Percentiles rank a stretch among this genome's conserved stretches.
These are phyloP conservation scores for Sanderia malayensis DNA, from an alignment of 30 jellyfish, hydroid and myxozoan genomes.

Conservation along the genomic window DNA sequence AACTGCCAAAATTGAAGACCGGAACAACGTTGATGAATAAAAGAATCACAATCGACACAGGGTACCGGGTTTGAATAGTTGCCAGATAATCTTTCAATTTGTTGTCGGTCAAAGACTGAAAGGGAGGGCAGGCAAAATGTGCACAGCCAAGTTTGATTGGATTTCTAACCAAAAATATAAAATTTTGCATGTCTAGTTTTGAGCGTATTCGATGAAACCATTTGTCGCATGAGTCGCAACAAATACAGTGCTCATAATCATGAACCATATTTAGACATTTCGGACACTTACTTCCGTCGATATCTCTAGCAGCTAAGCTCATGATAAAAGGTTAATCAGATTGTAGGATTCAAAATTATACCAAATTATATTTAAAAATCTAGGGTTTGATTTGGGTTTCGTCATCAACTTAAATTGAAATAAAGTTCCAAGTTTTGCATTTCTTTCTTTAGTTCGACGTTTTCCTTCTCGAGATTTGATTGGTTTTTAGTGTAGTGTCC, in stretches of 20 bases:
- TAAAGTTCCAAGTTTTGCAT: background rate
- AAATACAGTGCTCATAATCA: background rate
- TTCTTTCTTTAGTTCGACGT: background rate
- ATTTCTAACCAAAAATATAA: background rate
- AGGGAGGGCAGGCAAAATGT: no score
- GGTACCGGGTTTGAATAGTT: background rate
- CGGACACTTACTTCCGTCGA: background rate
- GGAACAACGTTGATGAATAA: background rate
- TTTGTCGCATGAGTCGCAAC: conserved; percentile 2
- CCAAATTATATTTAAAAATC: no score
- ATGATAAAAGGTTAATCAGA: background rate
- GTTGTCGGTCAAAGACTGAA: conserved; percentile 1
- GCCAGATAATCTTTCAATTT: background rate
- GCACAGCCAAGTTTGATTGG: background rate
- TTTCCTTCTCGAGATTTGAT: background rate
- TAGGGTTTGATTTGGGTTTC: no score
- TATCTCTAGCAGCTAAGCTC: background rate
- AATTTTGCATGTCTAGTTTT: background rate
- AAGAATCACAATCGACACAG: background rate
- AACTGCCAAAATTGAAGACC: conserved; percentile 1
- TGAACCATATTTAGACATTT: background rate
- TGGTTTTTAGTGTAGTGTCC: background rate
- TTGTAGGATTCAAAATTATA: background rate
- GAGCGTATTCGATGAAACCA: background rate
- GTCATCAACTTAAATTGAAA: background rate